Base-by-base conservation (phyloP, 35 echinoderm and acorn worm species). In the Strongylocentrotus purpuratus region DNA sequence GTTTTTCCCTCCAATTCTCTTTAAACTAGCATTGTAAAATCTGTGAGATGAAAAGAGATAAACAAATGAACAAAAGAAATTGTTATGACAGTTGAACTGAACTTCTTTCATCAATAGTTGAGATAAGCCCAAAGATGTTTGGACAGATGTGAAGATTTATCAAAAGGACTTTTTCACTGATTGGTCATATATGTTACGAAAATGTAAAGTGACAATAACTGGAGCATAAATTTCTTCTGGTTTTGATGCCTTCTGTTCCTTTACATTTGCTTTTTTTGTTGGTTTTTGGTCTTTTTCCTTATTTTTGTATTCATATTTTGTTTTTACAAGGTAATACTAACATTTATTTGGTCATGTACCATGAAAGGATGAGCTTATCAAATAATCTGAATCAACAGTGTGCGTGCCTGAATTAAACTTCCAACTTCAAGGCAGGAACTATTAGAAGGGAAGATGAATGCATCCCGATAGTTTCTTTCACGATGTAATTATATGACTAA, bases 31-130 rank as follows among this genome's bases (percentile, higher is more conserved):
- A 78, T 78, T 0, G 65, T 78, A 78, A n/a, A 22, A 78, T 78
- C 65, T 78, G 65, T 55, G 25, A 78, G 65, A 78, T 31, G 22
- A 78, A 78, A 28, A 78, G 65, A 78, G 20, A 78, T 22, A 78
- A 50, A 78, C 22, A 78, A 78, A 78, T 7, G 65, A 4, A 78
- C 65, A 78, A 78, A 78, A n/a, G 65, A 78, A 78, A n/a, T 78
- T 78, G 65, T 78, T 78, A 78, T 78, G 65, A 78, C 65, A 78
- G 65, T 78, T 78, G 65, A 78, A 78, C 28, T 78, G 25, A 78
- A 78, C 28, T 78, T 78, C 22, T 59, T 59, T 78, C 22, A n/a
- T 22, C 20, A 4, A 78, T 28, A 78, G 25, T n/a, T 78, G 65
- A 28, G 65, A 78, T n/a, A 78, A 28, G 65, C 22, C 17, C 17